phyloP scores from a whole-genome alignment of 2,113 vertebrate genomes.

The Regulus satrapa region DNA sequence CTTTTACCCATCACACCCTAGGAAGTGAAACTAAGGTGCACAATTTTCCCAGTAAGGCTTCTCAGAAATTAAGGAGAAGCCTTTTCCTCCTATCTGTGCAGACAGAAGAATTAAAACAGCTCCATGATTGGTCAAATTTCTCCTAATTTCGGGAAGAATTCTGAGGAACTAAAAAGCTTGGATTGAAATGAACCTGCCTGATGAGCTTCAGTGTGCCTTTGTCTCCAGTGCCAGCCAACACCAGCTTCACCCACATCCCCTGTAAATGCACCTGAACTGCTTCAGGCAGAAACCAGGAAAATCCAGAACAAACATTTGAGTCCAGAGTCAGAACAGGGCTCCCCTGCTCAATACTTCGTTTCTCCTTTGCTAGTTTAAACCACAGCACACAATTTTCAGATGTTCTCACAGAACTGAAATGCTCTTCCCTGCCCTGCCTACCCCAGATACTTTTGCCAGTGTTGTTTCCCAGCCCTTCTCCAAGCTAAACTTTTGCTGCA shows the following conservation, averaged over 20 bases:
- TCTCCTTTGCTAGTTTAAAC: background rate
- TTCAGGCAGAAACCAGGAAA: background rate
- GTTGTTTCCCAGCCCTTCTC: background rate
- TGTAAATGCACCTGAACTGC: background rate
- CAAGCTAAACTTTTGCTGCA: background rate
- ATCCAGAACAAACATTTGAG: background rate
- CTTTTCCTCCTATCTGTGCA: background rate
- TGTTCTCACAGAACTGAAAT: fast-evolving
- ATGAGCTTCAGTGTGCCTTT: fast-evolving
- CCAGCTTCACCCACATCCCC: background rate
- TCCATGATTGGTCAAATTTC: fast-evolving
- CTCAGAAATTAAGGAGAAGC: background rate
- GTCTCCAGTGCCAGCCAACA: background rate
- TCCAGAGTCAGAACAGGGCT: background rate
- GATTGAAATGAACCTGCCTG: background rate
- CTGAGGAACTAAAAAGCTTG: background rate
- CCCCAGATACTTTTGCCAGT: background rate
- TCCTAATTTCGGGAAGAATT: background rate
- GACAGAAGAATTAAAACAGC: background rate
- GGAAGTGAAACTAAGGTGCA: background rate
- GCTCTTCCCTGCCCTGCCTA: background rate
- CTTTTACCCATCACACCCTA: background rate
- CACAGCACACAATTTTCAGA: background rate
- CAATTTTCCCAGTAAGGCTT: background rate
- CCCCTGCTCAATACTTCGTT: fast-evolving